phyloP scores from a whole-genome alignment of 2,888 invertebrate species.

The Melipona bicolor region DNA sequence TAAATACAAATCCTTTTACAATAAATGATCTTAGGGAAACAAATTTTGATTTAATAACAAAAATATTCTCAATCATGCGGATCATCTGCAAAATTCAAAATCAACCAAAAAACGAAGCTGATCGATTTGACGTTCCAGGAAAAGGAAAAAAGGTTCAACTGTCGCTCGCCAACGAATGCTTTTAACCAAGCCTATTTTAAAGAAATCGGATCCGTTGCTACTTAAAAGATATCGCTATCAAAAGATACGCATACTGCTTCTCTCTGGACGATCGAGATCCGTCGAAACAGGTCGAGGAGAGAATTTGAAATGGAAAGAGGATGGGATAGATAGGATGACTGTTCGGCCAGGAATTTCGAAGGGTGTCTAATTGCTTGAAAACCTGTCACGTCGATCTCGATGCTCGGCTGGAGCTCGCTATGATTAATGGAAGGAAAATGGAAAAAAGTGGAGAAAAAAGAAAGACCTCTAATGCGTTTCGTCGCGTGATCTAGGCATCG shows the following conservation, averaged over 20 bases:
- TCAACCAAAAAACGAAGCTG: too few species aligned
- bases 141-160: too few species aligned
- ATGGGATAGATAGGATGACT: constrained; percentile 61
- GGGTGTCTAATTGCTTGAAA: constrained; percentile 78
- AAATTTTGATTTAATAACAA: too few species aligned
- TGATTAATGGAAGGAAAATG: constrained; percentile 67
- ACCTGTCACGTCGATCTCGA: constrained; percentile 75
- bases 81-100: too few species aligned
- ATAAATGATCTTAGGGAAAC: too few species aligned
- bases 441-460: not conserved
- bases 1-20: too few species aligned
- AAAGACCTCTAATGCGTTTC: constrained; percentile 61
- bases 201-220: too few species aligned
- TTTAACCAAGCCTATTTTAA: too few species aligned
- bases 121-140: too few species aligned
- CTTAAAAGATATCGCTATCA: not conserved
- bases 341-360: constrained; percentile 70
- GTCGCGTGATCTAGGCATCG: constrained; percentile 48
- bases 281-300: constrained; percentile 32
- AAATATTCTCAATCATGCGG: too few species aligned
- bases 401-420: constrained; percentile 59
- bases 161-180: too few species aligned
- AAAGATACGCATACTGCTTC: constrained; percentile 17
- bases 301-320: constrained; percentile 29
- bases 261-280: constrained; percentile 34